A percentile compares a stretch with the other conserved stretches of the same genome.
These are phyloP conservation scores for Proteles cristata DNA, from an alignment of 2,113 vertebrate genomes.

Conservation along the genomic window DNA sequence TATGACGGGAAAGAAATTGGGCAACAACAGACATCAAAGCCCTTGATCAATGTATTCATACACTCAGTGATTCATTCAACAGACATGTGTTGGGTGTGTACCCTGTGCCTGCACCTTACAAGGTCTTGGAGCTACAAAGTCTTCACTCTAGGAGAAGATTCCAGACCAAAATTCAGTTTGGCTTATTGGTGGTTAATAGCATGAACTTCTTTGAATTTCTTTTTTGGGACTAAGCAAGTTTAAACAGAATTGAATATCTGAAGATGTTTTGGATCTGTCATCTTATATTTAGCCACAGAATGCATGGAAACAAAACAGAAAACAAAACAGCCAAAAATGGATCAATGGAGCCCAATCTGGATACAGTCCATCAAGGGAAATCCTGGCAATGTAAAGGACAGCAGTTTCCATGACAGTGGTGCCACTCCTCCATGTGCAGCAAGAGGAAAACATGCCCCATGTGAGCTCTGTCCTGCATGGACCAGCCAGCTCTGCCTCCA, in stretches of 20 bases:
- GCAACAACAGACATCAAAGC: neutral
- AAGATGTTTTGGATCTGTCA: neutral
- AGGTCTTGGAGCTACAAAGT: neutral
- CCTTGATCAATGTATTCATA: neutral
- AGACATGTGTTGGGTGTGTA: accelerated
- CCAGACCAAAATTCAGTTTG: neutral
- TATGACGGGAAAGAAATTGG: neutral
- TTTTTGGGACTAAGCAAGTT: neutral
- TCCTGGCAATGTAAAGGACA: neutral
- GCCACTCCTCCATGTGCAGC: neutral
- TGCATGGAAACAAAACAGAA: neutral
- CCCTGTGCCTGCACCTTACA: accelerated
- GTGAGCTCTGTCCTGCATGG: accelerated
- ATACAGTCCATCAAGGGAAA: neutral
- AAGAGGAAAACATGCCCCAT: neutral
- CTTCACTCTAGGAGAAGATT: neutral
- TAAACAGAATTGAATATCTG: neutral
- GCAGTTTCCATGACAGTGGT: neutral
- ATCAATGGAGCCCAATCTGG: neutral
- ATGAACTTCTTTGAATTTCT: neutral
- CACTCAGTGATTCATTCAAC: neutral
- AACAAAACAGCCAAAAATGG: neutral
- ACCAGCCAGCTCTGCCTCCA: neutral
- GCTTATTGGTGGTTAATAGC: neutral
- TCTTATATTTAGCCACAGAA: neutral